These are phyloP conservation scores for Laticauda colubrina DNA, from an alignment of 2,113 vertebrate genomes.

Conservation along the genomic window DNA sequence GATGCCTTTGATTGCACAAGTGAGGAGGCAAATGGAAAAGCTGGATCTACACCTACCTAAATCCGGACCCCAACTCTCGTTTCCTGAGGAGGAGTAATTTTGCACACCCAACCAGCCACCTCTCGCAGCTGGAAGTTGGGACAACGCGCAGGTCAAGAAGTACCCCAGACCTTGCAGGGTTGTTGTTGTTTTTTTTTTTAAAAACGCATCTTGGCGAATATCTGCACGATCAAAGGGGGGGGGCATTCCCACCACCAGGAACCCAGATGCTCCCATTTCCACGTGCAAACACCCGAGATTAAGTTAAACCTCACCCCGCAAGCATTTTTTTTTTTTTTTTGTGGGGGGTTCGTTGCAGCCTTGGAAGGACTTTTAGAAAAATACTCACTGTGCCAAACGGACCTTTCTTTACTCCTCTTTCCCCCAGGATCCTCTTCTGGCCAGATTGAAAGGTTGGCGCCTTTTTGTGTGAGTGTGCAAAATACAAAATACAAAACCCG, in stretches of 20 bases:
- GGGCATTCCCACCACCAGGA: neutral
- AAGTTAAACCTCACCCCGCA: neutral
- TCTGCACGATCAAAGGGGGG: neutral
- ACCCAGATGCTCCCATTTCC: neutral
- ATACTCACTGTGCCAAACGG: neutral
- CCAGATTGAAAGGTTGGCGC: neutral
- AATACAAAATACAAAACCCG: neutral
- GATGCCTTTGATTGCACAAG: neutral
- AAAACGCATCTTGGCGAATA: neutral
- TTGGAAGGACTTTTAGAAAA: neutral
- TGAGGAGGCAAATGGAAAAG: neutral
- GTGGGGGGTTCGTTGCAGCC: neutral
- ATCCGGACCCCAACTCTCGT: neutral
- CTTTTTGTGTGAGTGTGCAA: neutral
- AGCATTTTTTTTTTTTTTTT: neutral
- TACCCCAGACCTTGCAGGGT: neutral
- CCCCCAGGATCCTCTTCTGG: neutral
- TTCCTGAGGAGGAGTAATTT: neutral
- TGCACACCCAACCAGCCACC: neutral
- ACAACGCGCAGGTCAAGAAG: neutral
- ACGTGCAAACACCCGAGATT: neutral
- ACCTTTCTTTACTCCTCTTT: neutral
- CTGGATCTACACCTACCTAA: neutral
- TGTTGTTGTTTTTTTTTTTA: too few relatives aligned
- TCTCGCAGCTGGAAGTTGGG: neutral